Conservation (phyloP, 1,140 invertebrate genomes). For the Polypedilum pembai region DNA sequence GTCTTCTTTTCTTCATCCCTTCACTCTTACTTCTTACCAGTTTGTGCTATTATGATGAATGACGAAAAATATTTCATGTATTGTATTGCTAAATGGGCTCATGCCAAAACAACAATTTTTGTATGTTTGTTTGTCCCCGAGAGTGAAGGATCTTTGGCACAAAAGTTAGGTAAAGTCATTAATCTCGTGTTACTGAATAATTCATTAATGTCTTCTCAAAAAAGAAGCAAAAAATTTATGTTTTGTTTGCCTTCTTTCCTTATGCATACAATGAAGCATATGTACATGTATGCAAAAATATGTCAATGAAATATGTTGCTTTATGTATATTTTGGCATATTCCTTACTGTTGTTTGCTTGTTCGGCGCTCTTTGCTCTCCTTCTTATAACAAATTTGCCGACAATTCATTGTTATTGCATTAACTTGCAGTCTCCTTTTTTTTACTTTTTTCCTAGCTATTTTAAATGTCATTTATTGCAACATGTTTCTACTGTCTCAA, state of each 20-base stretch:
- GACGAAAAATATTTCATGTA: background rate
- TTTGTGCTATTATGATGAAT: background rate
- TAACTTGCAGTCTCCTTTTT: background rate
- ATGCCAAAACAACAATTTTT: background rate
- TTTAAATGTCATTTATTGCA: no score
- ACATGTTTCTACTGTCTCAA: no score
- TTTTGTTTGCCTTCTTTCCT: constrained; percentile 21
- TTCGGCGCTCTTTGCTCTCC: background rate
- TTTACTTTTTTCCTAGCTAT: no score
- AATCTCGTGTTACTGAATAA: constrained; percentile 28
- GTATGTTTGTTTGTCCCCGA: background rate
- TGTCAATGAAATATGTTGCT: constrained; percentile 27
- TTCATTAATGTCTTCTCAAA: constrained; percentile 16
- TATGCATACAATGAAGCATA: background rate
- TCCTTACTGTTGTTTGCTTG: background rate
- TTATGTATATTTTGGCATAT: constrained; percentile 8
- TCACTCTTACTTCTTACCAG: background rate
- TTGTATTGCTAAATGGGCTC: background rate
- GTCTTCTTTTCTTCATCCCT: constrained; percentile 1
- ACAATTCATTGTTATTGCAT: constrained; percentile 3
- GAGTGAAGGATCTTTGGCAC: background rate
- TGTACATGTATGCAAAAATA: constrained; percentile 24
- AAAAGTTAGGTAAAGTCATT: constrained; percentile 20
- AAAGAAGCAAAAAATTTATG: background rate
- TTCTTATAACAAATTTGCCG: background rate